Evolutionary conservation across 2,113 vertebrate genomes (phyloP), one percentile per base, ranked within the genome.

Genomic region (Progne subis): DNA sequence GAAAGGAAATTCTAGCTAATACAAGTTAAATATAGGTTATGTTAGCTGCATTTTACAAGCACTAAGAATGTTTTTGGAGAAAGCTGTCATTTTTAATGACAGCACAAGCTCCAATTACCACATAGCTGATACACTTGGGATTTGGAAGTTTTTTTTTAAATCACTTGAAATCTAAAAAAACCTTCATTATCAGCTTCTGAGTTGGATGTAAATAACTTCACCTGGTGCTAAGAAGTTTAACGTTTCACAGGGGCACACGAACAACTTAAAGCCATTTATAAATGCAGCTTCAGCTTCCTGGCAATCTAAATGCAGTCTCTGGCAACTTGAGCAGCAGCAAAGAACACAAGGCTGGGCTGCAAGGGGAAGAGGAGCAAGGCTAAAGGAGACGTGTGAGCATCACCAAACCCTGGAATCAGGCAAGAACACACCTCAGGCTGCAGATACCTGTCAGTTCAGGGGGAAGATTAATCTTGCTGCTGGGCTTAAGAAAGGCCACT

Each of bases 21-120:
- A 95, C 94, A 69, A 96, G 97, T 98, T 98, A 98, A 98, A 98
- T 98, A 98, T 97, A 98, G 98, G 98, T 97, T 96, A 95, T 96
- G 96, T 97, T 96, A 97, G 94, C 97, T 97, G 97, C 97, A 97
- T 98, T 97, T 98, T 98, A 98, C 97, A 97, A 98, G 98, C 97
- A 95, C 96, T 95, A 85, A 94, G 97, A 90, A 95, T 95, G 95
- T 97, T 97, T 97, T 97, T 97, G 97, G 98, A 98, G 96, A 98
- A 98, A 98, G 97, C 98, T 98, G 98, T 98, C 98, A 98, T 97
- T 98, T 98, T 97, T 98, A 98, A 98, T 97, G 98, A 98, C 97
- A 97, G 98, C 98, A 97, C 97, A 97, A 97, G 97, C 97, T 96
- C 98, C 98, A 98, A 98, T 98, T 98, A 98, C 97, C 97, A 94